Base-by-base conservation (phyloP, 1,140 invertebrate genomes). In the Pachypeltis micranthus region DNA sequence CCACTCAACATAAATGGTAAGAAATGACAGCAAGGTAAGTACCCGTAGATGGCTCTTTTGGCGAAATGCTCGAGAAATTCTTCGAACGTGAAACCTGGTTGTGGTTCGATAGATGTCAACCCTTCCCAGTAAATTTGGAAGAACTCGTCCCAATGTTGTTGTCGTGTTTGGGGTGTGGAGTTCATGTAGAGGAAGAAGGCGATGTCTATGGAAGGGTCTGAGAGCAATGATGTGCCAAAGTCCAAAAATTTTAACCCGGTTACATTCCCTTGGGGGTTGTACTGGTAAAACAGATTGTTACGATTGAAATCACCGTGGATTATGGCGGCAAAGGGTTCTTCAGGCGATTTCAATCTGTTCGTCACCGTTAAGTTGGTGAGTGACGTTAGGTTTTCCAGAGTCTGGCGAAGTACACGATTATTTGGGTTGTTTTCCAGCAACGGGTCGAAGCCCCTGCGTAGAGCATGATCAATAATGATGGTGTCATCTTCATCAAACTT, bases 281-380 rank as follows among this genome's bases (percentile, higher is more conserved):
- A 57, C 19, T 57, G 23, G 27, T 7, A 57, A 4, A 57, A 10
- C 10, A 57, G 3, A 19, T 57, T 57, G 27, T 27, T 80, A 58
- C 72, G 76, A 75, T 76, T 79, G 67, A 74, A 77, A 67, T 80
- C 79, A 26, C 78, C 78, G 25, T 57, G 55, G 7, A 12, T 26
- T 12, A 57, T 26, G 19, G 27, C 55, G 3, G 55, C 23, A 57
- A 57, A 57, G 10, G 55, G 55, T 26, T 57, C 55, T 28, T 57
- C 24, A 27, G 55, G 55, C 25, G 2, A 12, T 14, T 14, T 21
- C 23, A 57, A 25, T 57, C 27, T 57, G 10, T 57, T 7, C 27
- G 10, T 12, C 55, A 27, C 23, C 10, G 60, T 59, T 14, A 25
- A 7, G 10, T 12, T 57, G 12, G 21, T 27, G 2, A 12, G 23